Evolutionary conservation across 2,113 vertebrate genomes (phyloP).

Genomic region (Labrus mixtus): DNA sequence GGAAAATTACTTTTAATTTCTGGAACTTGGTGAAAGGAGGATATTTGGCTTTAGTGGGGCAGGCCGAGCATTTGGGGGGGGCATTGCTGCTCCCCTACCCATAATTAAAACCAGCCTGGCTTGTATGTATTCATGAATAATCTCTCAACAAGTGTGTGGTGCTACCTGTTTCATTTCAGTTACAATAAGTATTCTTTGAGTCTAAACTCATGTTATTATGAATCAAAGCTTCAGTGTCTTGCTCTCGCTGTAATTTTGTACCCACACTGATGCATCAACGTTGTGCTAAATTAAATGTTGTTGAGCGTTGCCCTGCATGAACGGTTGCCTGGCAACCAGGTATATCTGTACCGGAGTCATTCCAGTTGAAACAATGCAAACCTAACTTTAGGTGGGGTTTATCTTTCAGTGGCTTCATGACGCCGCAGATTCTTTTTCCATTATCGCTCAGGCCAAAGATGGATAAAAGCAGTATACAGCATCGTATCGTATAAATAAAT

Average conservation of each 20-base stretch:
- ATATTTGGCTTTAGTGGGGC: too few species aligned
- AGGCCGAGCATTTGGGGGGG: too few species aligned
- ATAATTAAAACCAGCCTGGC: too few species aligned
- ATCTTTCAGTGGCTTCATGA: constrained; percentile 32
- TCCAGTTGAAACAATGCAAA: constrained; percentile 10
- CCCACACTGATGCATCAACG: background rate
- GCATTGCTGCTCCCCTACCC: too few species aligned
- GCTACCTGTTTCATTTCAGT: background rate
- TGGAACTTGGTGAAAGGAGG: too few species aligned
- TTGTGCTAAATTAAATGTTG: constrained; percentile 9
- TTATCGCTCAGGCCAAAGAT: constrained; percentile 44
- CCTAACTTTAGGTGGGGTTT: constrained; percentile 51
- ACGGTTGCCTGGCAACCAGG: constrained; percentile 37
- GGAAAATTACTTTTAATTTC: too few species aligned
- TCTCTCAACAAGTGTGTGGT: background rate
- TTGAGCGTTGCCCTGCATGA: background rate
- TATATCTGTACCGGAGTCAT: constrained; percentile 22
- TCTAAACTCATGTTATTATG: background rate
- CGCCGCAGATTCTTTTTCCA: constrained; percentile 43
- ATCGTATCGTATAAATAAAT: constrained; percentile 8
- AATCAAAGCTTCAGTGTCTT: background rate
- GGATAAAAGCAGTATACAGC: constrained; percentile 39
- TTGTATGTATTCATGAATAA: too few species aligned
- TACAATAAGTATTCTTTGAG: too few species aligned
- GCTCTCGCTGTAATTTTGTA: background rate